A percentile compares a stretch with the other conserved stretches of the same genome.
phyloP scores from a whole-genome alignment of 2,797 vertebrate genomes.

The Argentina silus region DNA sequence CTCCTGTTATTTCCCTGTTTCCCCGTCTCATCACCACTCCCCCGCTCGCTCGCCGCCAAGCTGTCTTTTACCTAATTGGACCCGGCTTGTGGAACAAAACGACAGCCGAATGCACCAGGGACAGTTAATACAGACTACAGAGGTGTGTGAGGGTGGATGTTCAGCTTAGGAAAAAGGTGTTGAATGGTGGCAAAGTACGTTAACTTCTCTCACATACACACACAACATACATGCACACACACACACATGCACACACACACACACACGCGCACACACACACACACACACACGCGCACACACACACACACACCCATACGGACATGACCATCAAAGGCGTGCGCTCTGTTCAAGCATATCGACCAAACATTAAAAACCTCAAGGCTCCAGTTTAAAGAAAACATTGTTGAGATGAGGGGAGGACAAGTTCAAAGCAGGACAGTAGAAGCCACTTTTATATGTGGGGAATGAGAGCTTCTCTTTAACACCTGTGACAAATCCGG shows the following conservation, averaged over 20 bases:
- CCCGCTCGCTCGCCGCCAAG: conserved; percentile 29
- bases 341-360: neutral
- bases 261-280: conserved; percentile 13
- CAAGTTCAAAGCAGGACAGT: conserved; percentile 52
- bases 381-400: neutral
- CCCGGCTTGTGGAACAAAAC: conserved; percentile 59
- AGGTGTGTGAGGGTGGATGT: conserved; percentile 37
- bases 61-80: conserved; percentile 49
- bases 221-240: conserved; percentile 6
- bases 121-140: conserved; percentile 39
- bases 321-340: conserved; percentile 21
- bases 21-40: neutral
- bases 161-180: neutral
- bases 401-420: neutral
- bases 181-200: neutral
- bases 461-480: conserved; percentile 37
- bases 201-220: neutral
- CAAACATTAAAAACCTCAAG: neutral
- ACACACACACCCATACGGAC: neutral
- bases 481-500: conserved; percentile 65
- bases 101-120: conserved; percentile 48
- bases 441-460: conserved; percentile 20
- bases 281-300: neutral
- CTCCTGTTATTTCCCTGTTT: conserved; percentile 18
- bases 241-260: conserved; percentile 4